Base-by-base conservation (phyloP, 37 sponge, comb jelly and placozoan genomes). In the Eunapius fragilis region DNA sequence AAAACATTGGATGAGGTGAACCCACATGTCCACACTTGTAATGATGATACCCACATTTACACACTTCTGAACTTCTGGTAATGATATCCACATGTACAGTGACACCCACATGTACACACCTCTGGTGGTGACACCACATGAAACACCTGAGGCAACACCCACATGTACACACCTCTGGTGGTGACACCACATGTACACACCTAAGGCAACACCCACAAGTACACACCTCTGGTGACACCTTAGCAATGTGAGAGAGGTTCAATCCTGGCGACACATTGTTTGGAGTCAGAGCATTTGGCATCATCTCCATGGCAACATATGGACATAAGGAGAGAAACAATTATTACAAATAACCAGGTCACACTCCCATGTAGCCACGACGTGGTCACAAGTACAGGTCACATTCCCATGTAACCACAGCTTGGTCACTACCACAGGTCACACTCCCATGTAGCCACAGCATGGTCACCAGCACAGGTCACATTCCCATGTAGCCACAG, bases 171-270 rank as follows among this genome's bases (percentile, higher is more conserved):
- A 45, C 47, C 47, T 45, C 17, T 19, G 17, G 17, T 22, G 32
- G 74, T 32, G 5, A 31, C 30, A 72, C 12, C 30, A 72, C 28
- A 24, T 24, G 22, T 14, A 72, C 13, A 17, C 27, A 72, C 74
- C 13, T 24, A 1, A 72, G 13, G 32, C 25, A 24, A 3, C 3
- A 5, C 0, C 14, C 17, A 72, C 28, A 25, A 14, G 22, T 30
- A 72, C 0, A 31, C 32, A 90, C 90, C 77, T 85, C 3, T 26
- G 76, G 85, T 22, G 86, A 85, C 23, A 90, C 90, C 81, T 85
- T 85, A 24, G 90, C 86, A 75, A 90, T 90, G 86, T 85, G 77
- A 30, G 90, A 81, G 41, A 17, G 23, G 33, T 90, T 90, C 28
- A 47, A 19, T 28, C 36, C 85, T 22, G 30, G 36, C 0, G 37